Evolutionary conservation across 2,888 invertebrate genomes (phyloP).

Genomic region (Drepana falcataria): DNA sequence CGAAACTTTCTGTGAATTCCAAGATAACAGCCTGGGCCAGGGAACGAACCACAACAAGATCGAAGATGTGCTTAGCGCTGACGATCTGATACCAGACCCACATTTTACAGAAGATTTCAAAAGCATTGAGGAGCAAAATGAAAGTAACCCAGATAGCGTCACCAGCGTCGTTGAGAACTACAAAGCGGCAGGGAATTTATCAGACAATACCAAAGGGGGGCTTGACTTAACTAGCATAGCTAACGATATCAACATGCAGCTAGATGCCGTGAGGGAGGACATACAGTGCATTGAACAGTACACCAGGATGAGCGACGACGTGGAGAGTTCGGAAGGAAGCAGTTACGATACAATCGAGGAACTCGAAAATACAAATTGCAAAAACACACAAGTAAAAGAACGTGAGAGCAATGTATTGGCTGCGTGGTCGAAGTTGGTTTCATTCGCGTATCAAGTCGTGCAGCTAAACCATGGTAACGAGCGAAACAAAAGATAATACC

Average conservation of each 20-base stretch:
- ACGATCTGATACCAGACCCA: slow-evolving; percentile 25
- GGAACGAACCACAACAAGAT: slow-evolving; percentile 16
- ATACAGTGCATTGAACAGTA: slow-evolving; percentile 43
- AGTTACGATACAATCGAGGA: slow-evolving; percentile 18
- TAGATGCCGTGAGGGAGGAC: slow-evolving; percentile 49
- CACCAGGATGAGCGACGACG: slow-evolving; percentile 30
- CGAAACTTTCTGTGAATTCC: slow-evolving; percentile 46
- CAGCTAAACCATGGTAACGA: slow-evolving; percentile 54
- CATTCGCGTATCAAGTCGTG: slow-evolving; percentile 60
- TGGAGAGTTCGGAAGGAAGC: slow-evolving; percentile 25
- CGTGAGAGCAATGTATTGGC: slow-evolving; percentile 31
- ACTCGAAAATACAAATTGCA: slow-evolving; percentile 13
- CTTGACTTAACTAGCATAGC: slow-evolving; percentile 9
- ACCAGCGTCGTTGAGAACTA: slow-evolving; percentile 37
- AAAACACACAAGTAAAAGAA: slow-evolving; percentile 14
- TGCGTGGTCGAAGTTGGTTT: slow-evolving; percentile 60
- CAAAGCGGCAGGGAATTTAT: slow-evolving; percentile 24
- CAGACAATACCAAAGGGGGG: slow-evolving; percentile 30
- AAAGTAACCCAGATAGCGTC: slow-evolving; percentile 31
- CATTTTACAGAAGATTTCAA: slow-evolving; percentile 32
- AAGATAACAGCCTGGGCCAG: slow-evolving; percentile 26
- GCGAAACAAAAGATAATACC: background rate
- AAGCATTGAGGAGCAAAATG: slow-evolving; percentile 27
- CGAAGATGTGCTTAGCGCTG: slow-evolving; percentile 28
- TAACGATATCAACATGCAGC: slow-evolving; percentile 22